phyloP scores from a whole-genome alignment of 2,888 invertebrate genomes.

The Pycnomerus fuliginosus region DNA sequence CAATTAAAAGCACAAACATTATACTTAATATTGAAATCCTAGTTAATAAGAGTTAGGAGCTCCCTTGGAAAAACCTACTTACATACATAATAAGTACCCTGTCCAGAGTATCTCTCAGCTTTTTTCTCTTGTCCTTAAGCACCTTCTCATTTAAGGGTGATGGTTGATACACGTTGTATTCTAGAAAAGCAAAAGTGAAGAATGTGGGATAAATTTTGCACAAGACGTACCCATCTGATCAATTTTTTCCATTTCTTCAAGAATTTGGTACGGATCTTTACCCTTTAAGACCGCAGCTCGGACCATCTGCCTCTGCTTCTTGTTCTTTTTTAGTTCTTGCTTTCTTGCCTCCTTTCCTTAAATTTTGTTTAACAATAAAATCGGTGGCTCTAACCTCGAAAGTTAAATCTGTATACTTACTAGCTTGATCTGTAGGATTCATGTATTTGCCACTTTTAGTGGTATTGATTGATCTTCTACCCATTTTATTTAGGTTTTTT shows the following conservation, averaged over 20 bases:
- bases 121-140: conserved; percentile 92
- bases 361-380: conserved; percentile 20
- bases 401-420: conserved; percentile 63
- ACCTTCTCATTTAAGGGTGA: conserved; percentile 96
- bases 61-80: too few species aligned
- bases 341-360: conserved; percentile 95
- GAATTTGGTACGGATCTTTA: conserved; percentile 93
- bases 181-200: conserved; percentile 60
- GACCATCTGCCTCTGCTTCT: conserved; percentile 94
- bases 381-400: conserved; percentile 19
- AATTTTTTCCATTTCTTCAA: conserved; percentile 95
- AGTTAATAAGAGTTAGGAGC: too few species aligned
- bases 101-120: conserved; percentile 91
- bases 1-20: conserved; percentile 27
- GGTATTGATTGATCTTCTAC: conserved; percentile 95
- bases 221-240: conserved; percentile 87
- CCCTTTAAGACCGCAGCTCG: conserved; percentile 95
- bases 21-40: neutral
- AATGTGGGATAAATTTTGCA: neutral
- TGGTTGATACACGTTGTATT: conserved; percentile 92
- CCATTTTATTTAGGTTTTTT: too few species aligned
- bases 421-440: conserved; percentile 99
- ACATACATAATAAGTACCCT: conserved; percentile 94
- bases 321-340: conserved; percentile 97
- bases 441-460: conserved; percentile 99